These are phyloP conservation scores for Athalia rosae DNA, from an alignment of 2,888 invertebrate species.

Conservation along the genomic window DNA sequence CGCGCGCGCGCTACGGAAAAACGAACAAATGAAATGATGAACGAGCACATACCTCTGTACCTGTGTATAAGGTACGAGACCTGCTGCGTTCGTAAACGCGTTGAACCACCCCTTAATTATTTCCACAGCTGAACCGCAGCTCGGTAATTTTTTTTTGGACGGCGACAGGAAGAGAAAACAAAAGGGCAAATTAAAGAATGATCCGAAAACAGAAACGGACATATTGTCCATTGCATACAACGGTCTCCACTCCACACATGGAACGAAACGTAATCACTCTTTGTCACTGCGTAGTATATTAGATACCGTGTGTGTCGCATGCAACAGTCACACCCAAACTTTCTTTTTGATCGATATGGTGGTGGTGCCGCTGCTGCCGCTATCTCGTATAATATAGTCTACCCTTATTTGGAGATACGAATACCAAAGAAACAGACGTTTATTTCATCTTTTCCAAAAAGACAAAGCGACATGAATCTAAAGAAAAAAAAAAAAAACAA, in stretches of 20 bases:
- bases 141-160: constrained; percentile 30
- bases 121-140: neutral
- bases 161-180: neutral
- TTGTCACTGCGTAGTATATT: constrained; percentile 61
- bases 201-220: too few relatives aligned
- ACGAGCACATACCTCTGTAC: neutral
- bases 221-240: neutral
- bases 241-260: constrained; percentile 51
- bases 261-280: constrained; percentile 64
- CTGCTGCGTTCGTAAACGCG: too few relatives aligned
- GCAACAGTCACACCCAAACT: constrained; percentile 59
- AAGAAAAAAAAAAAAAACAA: neutral
- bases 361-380: constrained; percentile 49
- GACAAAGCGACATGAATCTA: neutral
- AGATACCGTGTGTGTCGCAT: constrained; percentile 60
- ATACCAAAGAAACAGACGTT: neutral
- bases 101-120: neutral
- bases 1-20: neutral
- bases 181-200: constrained; percentile 14
- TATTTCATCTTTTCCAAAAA: too few relatives aligned
- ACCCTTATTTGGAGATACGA: too few relatives aligned
- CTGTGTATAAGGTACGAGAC: too few relatives aligned
- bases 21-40: neutral
- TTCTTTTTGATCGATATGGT: constrained; percentile 60
- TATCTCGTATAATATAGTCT: too few relatives aligned